Conservation (phyloP, 2,113 vertebrate genomes). For the Himantopus leucocephalus region DNA sequence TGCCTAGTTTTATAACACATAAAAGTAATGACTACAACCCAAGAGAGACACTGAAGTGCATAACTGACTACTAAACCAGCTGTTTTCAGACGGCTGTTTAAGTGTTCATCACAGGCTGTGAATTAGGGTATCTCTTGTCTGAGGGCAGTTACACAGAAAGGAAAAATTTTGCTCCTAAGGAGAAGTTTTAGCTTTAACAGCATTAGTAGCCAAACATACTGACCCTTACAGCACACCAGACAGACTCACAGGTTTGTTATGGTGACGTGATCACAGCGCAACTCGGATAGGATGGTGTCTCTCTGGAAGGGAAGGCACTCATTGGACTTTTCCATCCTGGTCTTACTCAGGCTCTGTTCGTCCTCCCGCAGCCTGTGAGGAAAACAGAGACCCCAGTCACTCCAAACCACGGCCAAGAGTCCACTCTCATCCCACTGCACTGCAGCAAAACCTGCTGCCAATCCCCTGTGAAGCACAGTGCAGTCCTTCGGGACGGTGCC, state of each 20-base stretch:
- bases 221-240: not conserved
- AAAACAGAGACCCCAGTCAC: not conserved
- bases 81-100: not conserved
- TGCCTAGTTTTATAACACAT: not conserved
- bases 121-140: not conserved
- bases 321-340: constrained; percentile 39
- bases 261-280: not conserved
- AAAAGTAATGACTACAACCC: not conserved
- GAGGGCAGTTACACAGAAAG: not conserved
- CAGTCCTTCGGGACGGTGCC: not conserved
- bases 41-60: accelerated
- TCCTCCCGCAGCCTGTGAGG: not conserved
- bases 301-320: not conserved
- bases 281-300: not conserved
- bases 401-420: not conserved
- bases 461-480: accelerated
- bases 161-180: not conserved
- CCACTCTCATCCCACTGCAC: not conserved
- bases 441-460: not conserved
- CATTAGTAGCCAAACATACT: not conserved
- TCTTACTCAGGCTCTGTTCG: not conserved
- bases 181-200: not conserved
- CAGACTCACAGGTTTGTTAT: constrained; percentile 70
- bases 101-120: not conserved
- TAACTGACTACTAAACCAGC: not conserved